Conservation (phyloP, 1,140 invertebrate genomes). For the Mercenaria mercenaria region DNA sequence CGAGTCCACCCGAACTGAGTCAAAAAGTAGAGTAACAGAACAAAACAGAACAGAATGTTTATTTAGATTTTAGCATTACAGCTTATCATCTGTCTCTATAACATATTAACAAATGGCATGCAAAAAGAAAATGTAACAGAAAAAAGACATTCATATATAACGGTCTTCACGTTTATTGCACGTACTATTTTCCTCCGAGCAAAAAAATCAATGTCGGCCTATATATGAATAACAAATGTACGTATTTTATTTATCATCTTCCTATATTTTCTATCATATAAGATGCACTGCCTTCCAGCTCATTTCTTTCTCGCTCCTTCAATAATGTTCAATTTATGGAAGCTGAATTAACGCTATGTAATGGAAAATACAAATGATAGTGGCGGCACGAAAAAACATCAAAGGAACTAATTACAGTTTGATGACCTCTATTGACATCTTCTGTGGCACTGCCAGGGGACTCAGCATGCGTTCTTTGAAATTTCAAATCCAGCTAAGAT, state of each 20-base stretch:
- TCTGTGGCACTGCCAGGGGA: slow-evolving; percentile 18
- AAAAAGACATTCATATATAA: too few relatives aligned
- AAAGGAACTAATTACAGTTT: slow-evolving; percentile 41
- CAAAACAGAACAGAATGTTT: too few relatives aligned
- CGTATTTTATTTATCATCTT: neutral
- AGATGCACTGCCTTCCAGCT: neutral
- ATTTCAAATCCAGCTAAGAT: slow-evolving; percentile 24
- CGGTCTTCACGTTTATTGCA: too few relatives aligned
- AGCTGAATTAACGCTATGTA: slow-evolving; percentile 39
- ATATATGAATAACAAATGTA: neutral
- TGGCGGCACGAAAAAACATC: slow-evolving; percentile 22
- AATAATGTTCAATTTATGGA: slow-evolving; percentile 48
- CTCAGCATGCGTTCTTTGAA: slow-evolving; percentile 21
- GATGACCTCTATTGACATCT: slow-evolving; percentile 48
- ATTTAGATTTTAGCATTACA: too few relatives aligned
- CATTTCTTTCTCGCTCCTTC: neutral
- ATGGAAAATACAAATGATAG: slow-evolving; percentile 52
- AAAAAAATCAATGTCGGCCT: too few relatives aligned
- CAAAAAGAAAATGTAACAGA: too few relatives aligned
- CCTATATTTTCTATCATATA: neutral
- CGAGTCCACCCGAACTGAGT: too few relatives aligned
- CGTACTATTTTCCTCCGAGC: too few relatives aligned
- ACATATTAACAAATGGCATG: too few relatives aligned
- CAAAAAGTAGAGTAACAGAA: too few relatives aligned
- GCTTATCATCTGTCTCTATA: too few relatives aligned